Base-by-base conservation (phyloP, 2,888 invertebrate genomes). In the Philereme transversata region DNA sequence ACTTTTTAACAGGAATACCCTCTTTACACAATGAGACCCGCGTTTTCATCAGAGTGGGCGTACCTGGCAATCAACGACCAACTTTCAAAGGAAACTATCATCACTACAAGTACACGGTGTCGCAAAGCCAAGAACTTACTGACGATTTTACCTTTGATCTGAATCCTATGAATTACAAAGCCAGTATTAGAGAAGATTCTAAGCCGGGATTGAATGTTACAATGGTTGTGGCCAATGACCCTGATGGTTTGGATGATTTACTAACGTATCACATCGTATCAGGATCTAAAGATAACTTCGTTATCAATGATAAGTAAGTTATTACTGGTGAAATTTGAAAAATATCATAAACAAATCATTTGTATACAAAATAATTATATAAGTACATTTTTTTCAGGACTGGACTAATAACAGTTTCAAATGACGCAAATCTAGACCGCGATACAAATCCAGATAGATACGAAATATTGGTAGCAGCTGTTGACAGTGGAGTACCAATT, bases 1-100 rank as follows among this genome's bases (percentile, higher is more conserved):
- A 40, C 5, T 47, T 47, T 9, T 55, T 74, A 75, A 0, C 57
- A 95, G 95, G 95, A 6, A 82, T 75, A 40, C 96, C 96, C 8
- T 93, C 95, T 0, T 81, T 96, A 0, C 90, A 93, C 52, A 94
- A 95, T 44, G 95, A 95, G 65, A 94, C 95, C 0, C 91, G 94
- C 41, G 93, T 96, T 0, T 91, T 93, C 7, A 93, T 97, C 10
- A 92, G 96, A n/a, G 96, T 97, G 0, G 96, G 96, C 0, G 96
- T 96, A 4, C 95, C 96, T 0, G 96, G 96, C 1, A 96, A 96
- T 74, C 96, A 96, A 72, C 90, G 96, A n/a, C 97, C 96, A 0
- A 94, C 95, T n/a, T 96, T 96, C 73, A 94, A 95, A 70, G 96
- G 96, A 0, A 95, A 95, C 72, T 95, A 94, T 70, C 95, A 95